A percentile compares a stretch with the other conserved stretches of the same genome.
Evolutionary conservation across 2,888 invertebrate species (phyloP).

Genomic region (Hoplodrina ambigua): DNA sequence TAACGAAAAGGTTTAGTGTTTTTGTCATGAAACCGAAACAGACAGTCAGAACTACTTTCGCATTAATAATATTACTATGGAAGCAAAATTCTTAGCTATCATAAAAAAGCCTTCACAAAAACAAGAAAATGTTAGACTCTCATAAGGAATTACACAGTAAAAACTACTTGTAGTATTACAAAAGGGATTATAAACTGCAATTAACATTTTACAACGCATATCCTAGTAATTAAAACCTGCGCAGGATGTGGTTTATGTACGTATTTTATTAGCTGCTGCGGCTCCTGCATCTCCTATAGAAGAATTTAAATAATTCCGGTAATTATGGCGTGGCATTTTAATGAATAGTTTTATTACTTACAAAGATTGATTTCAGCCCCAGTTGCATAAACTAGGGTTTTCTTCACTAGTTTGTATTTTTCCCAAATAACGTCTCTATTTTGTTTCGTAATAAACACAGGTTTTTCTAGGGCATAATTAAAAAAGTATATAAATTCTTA

Average conservation of each 20-base stretch:
- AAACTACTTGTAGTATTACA: conserved; percentile 26
- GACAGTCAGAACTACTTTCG: too few relatives aligned
- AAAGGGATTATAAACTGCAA: conserved; percentile 35
- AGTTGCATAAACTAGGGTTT: neutral
- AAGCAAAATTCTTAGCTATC: too few relatives aligned
- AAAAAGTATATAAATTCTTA: conserved; percentile 19
- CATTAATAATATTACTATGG: too few relatives aligned
- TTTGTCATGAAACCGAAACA: too few relatives aligned
- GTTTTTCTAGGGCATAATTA: conserved; percentile 11
- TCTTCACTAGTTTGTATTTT: neutral
- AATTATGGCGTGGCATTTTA: conserved; percentile 26
- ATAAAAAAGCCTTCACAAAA: conserved; percentile 5
- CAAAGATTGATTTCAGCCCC: neutral
- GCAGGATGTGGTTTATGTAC: conserved; percentile 37
- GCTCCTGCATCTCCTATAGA: conserved; percentile 14
- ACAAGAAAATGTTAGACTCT: conserved; percentile 22
- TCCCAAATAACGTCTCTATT: too few relatives aligned
- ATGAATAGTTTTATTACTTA: neutral
- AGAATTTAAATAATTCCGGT: conserved; percentile 32
- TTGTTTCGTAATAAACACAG: neutral
- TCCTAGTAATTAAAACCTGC: conserved; percentile 35
- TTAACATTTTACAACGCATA: conserved; percentile 49
- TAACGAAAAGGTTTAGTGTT: too few relatives aligned
- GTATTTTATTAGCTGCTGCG: conserved; percentile 17
- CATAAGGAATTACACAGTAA: conserved; percentile 23